Evolutionary conservation across 1,140 invertebrate genomes (phyloP).

Genomic region (Saccostrea echinata): DNA sequence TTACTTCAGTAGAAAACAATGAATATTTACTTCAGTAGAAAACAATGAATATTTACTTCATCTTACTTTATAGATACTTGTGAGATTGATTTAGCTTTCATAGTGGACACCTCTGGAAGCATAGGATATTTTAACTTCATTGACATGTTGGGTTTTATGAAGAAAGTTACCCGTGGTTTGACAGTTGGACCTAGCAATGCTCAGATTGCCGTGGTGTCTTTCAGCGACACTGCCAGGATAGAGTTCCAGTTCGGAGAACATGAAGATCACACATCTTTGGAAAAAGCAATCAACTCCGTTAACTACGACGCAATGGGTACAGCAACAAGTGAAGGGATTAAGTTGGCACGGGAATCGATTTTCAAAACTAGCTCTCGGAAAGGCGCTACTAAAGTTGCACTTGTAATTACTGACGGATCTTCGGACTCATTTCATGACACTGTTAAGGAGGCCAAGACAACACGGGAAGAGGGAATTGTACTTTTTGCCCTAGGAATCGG

Average conservation of each 20-base stretch:
- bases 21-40: too few species aligned
- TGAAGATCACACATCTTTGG: slow-evolving; percentile 41
- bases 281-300: slow-evolving; percentile 50
- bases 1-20: too few species aligned
- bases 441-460: slow-evolving; percentile 28
- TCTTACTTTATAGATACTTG: slow-evolving; percentile 5
- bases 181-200: slow-evolving; percentile 56
- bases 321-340: slow-evolving; percentile 53
- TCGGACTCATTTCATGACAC: slow-evolving; percentile 42
- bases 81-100: slow-evolving; percentile 64
- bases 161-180: slow-evolving; percentile 49
- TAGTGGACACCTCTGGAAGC: slow-evolving; percentile 66
- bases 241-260: slow-evolving; percentile 33
- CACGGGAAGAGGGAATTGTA: slow-evolving; percentile 46
- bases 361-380: slow-evolving; percentile 21
- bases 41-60: background rate
- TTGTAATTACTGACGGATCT: slow-evolving; percentile 59
- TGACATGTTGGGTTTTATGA: slow-evolving; percentile 52
- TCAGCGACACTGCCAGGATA: background rate
- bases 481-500: slow-evolving; percentile 61
- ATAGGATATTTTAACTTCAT: slow-evolving; percentile 54
- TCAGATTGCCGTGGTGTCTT: slow-evolving; percentile 55
- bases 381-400: slow-evolving; percentile 46
- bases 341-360: slow-evolving; percentile 36
- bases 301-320: slow-evolving; percentile 51